These are phyloP conservation scores for Drosophila pandora DNA, from an alignment of 1,140 invertebrate species.

Conservation along the genomic window DNA sequence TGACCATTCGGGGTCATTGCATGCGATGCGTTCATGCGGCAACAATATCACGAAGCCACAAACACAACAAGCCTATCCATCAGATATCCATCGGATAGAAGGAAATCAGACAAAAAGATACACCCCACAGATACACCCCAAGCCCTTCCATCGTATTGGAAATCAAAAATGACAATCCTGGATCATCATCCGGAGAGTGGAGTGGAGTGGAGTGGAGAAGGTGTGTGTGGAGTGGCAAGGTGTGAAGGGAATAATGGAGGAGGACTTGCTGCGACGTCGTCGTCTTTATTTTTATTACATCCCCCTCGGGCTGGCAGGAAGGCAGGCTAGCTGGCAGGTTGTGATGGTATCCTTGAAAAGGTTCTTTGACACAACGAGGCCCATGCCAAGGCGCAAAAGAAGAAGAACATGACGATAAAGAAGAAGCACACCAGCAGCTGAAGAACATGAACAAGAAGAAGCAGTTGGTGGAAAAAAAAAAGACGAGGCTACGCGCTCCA, in stretches of 20 bases:
- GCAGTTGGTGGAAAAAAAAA: background rate
- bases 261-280: background rate
- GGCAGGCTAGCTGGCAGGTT: conserved; percentile 22
- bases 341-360: conserved; percentile 73
- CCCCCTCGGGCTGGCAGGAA: conserved; percentile 50
- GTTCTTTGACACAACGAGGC: conserved; percentile 66
- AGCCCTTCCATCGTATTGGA: too few species aligned
- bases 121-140: too few species aligned
- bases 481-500: conserved; percentile 18
- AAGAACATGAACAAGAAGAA: background rate
- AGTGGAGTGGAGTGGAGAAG: background rate
- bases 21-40: background rate
- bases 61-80: too few species aligned
- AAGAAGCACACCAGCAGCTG: background rate
- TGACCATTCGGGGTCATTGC: conserved; percentile 41
- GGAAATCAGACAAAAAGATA: background rate
- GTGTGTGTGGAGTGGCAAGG: conserved; percentile 4
- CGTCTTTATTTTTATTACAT: conserved; percentile 43
- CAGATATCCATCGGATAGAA: too few species aligned
- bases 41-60: background rate
- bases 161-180: conserved; percentile 5
- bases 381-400: conserved; percentile 29
- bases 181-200: background rate
- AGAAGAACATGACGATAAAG: conserved; percentile 8
- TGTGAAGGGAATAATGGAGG: conserved; percentile 24